Evolutionary conservation across 1,140 invertebrate species (phyloP).

Genomic region (Leucophenga varia): DNA sequence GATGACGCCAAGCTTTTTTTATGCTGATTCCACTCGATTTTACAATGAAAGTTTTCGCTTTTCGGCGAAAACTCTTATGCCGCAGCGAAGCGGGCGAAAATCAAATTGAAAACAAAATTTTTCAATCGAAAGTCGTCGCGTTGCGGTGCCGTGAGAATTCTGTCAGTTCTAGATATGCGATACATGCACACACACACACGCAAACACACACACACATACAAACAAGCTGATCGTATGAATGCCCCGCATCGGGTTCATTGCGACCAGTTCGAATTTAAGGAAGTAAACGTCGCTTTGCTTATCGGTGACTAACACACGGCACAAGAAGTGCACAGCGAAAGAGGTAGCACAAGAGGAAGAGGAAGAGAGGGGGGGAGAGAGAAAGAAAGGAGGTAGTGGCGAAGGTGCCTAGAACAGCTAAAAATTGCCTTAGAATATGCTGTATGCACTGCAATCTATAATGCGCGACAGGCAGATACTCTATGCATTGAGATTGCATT

Average conservation of each 20-base stretch:
- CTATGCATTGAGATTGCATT: too few species aligned
- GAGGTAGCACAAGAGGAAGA: too few species aligned
- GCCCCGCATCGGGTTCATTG: conserved; percentile 1
- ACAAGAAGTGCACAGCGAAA: too few species aligned
- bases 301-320: too few species aligned
- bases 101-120: conserved; percentile 18
- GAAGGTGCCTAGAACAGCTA: too few species aligned
- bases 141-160: conserved; percentile 39
- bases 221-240: conserved; percentile 10
- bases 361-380: too few species aligned
- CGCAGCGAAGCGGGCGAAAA: conserved; percentile 5
- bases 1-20: conserved; percentile 29
- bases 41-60: conserved; percentile 35
- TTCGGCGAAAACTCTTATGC: conserved; percentile 32
- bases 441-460: too few species aligned
- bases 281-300: too few species aligned
- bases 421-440: too few species aligned
- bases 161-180: conserved; percentile 19
- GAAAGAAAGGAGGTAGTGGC: too few species aligned
- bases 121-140: conserved; percentile 28
- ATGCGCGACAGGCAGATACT: too few species aligned
- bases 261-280: too few species aligned
- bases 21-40: conserved; percentile 33
- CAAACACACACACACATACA: background rate
- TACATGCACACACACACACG: conserved; percentile 3